phyloP scores from a whole-genome alignment of 2,888 invertebrate species.

The Bombylius discolor region DNA sequence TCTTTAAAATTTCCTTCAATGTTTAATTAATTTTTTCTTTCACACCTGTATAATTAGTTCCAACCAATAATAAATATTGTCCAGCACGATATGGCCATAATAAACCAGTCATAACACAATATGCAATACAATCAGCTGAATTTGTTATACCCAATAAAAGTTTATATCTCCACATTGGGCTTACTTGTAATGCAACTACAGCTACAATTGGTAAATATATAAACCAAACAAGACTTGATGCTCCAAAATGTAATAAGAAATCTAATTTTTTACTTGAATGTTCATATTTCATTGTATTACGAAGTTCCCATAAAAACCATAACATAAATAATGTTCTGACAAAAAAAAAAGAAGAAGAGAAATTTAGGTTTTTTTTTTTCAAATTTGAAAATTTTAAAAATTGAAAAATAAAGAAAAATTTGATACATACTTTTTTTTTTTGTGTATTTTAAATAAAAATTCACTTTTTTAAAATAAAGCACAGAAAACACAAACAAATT shows the following conservation, averaged over 20 bases:
- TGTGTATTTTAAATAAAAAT: too few species aligned
- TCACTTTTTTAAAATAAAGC: too few species aligned
- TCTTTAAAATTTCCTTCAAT: neutral
- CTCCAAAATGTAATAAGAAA: conserved; percentile 92
- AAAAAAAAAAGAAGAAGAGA: neutral
- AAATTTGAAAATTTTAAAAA: neutral
- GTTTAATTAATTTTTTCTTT: conserved; percentile 3
- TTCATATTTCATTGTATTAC: conserved; percentile 67
- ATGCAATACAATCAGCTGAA: conserved; percentile 89
- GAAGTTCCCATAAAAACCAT: conserved; percentile 68
- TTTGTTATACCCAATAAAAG: conserved; percentile 87
- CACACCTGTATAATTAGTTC: conserved; percentile 50
- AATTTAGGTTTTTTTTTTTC: too few species aligned
- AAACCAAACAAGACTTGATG: conserved; percentile 96
- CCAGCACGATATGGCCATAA: conserved; percentile 92
- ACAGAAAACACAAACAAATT: too few species aligned
- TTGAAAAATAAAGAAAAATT: neutral
- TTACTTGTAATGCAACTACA: conserved; percentile 82
- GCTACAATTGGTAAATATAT: conserved; percentile 92
- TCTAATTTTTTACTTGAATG: conserved; percentile 73
- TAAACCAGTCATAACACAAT: conserved; percentile 87
- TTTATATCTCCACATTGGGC: conserved; percentile 91
- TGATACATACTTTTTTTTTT: neutral
- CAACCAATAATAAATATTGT: conserved; percentile 74
- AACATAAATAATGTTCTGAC: conserved; percentile 62